Evolutionary conservation across 2,797 vertebrate genomes (phyloP), one percentile per base, ranked within the genome.

Genomic region (Trachops cirrhosus): DNA sequence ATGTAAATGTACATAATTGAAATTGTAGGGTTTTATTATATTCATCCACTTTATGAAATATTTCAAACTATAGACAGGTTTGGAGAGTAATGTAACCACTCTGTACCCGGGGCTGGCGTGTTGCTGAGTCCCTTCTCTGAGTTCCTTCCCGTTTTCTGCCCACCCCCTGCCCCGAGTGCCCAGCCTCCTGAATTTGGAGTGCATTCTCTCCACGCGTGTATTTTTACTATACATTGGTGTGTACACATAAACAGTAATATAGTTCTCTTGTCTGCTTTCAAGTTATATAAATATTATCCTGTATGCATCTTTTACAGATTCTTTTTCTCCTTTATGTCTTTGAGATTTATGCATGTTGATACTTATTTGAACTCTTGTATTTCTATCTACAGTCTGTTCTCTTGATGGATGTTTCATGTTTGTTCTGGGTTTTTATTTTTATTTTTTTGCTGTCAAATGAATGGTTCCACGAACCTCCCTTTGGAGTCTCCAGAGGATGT

Each of bases 331-430:
- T 44, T 93, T 84, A 34, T 64, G 12, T 87, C 79, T 93, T 57
- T 86, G 39, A 93, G 59, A 73, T 93, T 85, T 87, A 57, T 70
- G 14, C 2, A 14, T 75, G 41, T 96, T 87, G 41, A 64, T 79
- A 46, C 19, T 67, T 95, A 75, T 75, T 92, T 87, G 80, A 95
- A 87, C 32, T 64, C 16, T 14, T 85, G 1, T 80, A 39, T 96
- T 91, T 92, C 41, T 90, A 0, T 93, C 7, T 92, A 18, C 7
- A 62, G 18, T 92, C 93, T 88, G 29, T 94, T 86, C 37, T 73
- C 1, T n/a, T 78, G 64, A 54, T 91, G 50, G 41, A 37, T 21
- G 74, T 83, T 73, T 93, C 52, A 11, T 91, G 74, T 75, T 57
- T 85, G 37, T 77, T 50, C 46, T 50, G 41, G 15, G 26, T 32